Percentiles rank a stretch among this genome's conserved stretches.
phyloP scores from a whole-genome alignment of 2,113 vertebrate genomes.

The Microcebus jonahi region DNA sequence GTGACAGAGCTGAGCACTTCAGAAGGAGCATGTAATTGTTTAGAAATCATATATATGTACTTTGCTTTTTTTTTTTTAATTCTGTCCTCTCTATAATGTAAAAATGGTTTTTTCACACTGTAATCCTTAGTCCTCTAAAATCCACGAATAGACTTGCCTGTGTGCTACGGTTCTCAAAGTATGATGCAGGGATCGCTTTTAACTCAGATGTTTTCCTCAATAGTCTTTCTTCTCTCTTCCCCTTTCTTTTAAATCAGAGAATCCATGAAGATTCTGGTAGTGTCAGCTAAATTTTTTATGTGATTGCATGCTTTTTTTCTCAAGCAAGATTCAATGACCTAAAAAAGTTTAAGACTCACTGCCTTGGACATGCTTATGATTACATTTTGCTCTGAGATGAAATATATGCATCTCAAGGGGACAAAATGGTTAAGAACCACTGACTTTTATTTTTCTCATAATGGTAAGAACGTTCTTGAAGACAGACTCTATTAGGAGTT shows the following conservation, averaged over 20 bases:
- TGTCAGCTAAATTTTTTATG: neutral
- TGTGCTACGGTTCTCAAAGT: neutral
- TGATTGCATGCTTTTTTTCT: conserved; percentile 13
- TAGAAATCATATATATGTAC: neutral
- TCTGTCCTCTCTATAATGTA: neutral
- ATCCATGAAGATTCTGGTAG: neutral
- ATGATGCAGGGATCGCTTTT: neutral
- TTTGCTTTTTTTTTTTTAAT: neutral
- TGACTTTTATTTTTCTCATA: conserved; percentile 18
- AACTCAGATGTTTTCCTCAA: neutral
- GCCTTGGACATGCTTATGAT: neutral
- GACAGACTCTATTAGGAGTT: neutral
- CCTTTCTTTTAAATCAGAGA: conserved; percentile 39
- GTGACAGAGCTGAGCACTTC: neutral
- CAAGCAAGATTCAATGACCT: neutral
- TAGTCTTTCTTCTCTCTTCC: neutral
- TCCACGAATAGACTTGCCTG: neutral
- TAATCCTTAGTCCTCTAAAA: conserved; percentile 20
- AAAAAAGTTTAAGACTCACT: conserved; percentile 9
- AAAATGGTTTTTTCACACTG: neutral
- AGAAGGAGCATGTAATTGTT: neutral
- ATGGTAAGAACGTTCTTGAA: conserved; percentile 20
- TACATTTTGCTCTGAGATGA: neutral
- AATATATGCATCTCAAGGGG: neutral
- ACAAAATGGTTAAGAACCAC: neutral